Base-by-base conservation (phyloP, 2,888 invertebrate genomes). In the Drosophila macrospina region DNA sequence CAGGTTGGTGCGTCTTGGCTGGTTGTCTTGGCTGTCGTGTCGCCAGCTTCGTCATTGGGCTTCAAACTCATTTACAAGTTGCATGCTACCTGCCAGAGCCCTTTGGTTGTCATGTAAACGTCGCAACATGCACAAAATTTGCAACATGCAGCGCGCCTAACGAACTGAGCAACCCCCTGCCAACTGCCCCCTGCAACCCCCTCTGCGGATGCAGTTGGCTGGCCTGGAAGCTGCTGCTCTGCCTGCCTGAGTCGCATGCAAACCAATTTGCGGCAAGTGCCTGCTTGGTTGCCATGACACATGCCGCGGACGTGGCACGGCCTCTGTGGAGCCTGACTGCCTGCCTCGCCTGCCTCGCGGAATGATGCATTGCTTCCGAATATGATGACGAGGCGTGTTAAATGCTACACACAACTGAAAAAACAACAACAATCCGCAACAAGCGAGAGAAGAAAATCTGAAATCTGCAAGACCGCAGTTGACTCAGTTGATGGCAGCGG, bases 331-430 rank as follows among this genome's bases (percentile, higher is more conserved):
- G 57, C 44, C n/a, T n/a, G n/a, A n/a, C n/a, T n/a, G n/a, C n/a
- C n/a, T n/a, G n/a, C n/a, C 20, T 20, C 20, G 20, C 20, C 67
- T 51, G 65, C 75, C 62, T 59, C 62, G 60, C 64, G 34, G 86
- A 79, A 87, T 87, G 85, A 86, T 86, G 85, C 81, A 86, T 86
- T 86, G 85, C 88, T 86, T 86, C 85, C 85, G 85, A 86, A 86
- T 86, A 86, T 86, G 85, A 86, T 86, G 85, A 86, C 85, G 85
- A 74, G 88, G 88, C 85, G 88, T 77, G 85, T 86, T 85, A 85
- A 87, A 80, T 78, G 78, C 52, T 74, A 60, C 57, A 45, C 37
- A 65, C n/a, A n/a, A n/a, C n/a, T n/a, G n/a, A 59, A 62, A 57
- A 56, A 54, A 37, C 24, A 47, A 51, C 54, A 42, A 26, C 24